Evolutionary conservation across 2,888 invertebrate genomes (phyloP).

Genomic region (Malacosoma neustria): DNA sequence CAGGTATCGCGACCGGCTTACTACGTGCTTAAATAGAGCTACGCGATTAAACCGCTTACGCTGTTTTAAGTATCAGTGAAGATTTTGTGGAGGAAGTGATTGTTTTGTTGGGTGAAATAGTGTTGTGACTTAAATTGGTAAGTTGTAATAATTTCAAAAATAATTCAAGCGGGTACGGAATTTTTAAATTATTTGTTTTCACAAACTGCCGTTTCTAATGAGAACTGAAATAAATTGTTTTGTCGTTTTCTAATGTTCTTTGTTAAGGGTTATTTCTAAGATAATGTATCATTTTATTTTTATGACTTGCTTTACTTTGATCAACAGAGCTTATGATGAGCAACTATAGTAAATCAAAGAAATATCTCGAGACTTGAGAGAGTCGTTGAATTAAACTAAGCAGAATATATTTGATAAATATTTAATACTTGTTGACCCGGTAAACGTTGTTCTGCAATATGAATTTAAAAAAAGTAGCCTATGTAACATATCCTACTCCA

Average conservation of each 20-base stretch:
- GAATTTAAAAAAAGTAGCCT: too few species aligned
- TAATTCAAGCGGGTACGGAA: neutral
- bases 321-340: too few species aligned
- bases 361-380: too few species aligned
- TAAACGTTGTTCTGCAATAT: too few species aligned
- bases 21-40: slow-evolving; percentile 1
- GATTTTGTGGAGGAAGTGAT: slow-evolving; percentile 18
- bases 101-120: slow-evolving; percentile 8
- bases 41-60: slow-evolving; percentile 8
- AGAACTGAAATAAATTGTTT: neutral
- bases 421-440: too few species aligned
- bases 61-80: slow-evolving; percentile 22
- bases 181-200: slow-evolving; percentile 8
- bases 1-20: slow-evolving; percentile 22
- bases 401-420: too few species aligned
- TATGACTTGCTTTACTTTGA: slow-evolving; percentile 16
- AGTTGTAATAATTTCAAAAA: neutral
- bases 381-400: too few species aligned
- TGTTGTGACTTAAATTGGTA: neutral
- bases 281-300: too few species aligned
- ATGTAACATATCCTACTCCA: too few species aligned
- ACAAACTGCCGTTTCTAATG: slow-evolving; percentile 6
- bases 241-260: neutral
- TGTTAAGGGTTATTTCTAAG: too few species aligned
- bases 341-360: too few species aligned